Conservation (phyloP, 1,140 invertebrate genomes). For the Nomia melanderi region DNA sequence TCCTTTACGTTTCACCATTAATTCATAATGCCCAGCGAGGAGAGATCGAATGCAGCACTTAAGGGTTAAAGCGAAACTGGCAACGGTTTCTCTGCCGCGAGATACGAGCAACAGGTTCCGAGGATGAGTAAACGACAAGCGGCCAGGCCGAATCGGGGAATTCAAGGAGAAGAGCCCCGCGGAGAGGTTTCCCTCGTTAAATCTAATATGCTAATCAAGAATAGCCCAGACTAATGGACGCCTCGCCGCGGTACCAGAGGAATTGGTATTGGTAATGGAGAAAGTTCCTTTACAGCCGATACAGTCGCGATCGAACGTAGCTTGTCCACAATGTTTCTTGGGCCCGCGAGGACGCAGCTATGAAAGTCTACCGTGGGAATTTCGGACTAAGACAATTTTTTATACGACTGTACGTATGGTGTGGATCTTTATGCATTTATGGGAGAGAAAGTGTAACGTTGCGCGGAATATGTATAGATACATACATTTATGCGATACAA, state of each 20-base stretch:
- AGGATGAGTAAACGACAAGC: background rate
- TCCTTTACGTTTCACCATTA: too few species aligned
- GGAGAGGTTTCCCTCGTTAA: slow-evolving; percentile 12
- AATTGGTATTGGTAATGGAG: slow-evolving; percentile 11
- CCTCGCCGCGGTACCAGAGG: background rate
- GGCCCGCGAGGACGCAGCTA: too few species aligned
- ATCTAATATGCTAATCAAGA: slow-evolving; percentile 1
- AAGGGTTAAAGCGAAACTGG: background rate
- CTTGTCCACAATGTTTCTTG: too few species aligned
- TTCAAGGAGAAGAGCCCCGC: background rate
- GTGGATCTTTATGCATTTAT: too few species aligned
- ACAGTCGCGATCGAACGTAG: too few species aligned
- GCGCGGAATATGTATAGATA: too few species aligned
- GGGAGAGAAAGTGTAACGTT: too few species aligned
- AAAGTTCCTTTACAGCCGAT: background rate
- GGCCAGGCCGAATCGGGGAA: background rate
- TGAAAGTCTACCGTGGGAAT: too few species aligned
- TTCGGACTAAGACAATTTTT: too few species aligned
- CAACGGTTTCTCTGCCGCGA: slow-evolving; percentile 35
- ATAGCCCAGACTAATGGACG: slow-evolving; percentile 7
- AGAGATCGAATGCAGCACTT: background rate
- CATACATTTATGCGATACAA: too few species aligned
- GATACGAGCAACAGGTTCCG: slow-evolving; percentile 47
- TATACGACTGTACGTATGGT: too few species aligned
- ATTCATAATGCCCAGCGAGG: background rate